Conservation (phyloP, 2,113 vertebrate genomes). For the Corvus moneduloides region DNA sequence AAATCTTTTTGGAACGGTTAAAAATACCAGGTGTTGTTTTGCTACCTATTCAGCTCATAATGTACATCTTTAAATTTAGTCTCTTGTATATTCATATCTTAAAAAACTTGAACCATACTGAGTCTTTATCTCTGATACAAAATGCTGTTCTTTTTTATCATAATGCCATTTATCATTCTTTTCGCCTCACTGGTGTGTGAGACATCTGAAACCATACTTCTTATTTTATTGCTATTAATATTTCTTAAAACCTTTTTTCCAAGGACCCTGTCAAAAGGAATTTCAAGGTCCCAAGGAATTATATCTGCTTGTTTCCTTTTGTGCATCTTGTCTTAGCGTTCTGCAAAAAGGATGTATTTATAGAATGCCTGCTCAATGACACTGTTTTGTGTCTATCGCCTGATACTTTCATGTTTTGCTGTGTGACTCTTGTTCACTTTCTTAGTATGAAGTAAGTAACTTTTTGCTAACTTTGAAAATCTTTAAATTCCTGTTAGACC, state of each 20-base stretch:
- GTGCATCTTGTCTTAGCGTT: rapidly evolving
- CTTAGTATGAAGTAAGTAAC: neutral
- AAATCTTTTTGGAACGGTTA: neutral
- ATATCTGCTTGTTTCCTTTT: neutral
- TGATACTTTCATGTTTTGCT: neutral
- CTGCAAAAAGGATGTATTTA: neutral
- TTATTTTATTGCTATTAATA: neutral
- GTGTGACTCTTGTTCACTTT: neutral
- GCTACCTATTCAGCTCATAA: neutral
- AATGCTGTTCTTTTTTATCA: neutral
- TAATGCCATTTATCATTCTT: neutral
- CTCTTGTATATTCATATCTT: neutral
- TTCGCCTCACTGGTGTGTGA: neutral
- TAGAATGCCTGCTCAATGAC: neutral
- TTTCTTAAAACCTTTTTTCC: neutral
- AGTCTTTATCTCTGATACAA: neutral
- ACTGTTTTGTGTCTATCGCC: neutral
- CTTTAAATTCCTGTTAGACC: neutral
- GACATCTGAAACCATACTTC: neutral
- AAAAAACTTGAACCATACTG: neutral
- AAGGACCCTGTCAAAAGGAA: neutral
- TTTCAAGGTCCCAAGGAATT: neutral
- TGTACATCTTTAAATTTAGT: neutral
- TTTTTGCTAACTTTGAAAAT: neutral
- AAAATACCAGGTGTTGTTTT: neutral